phyloP scores from a whole-genome alignment of 1,140 invertebrate genomes.

The Drosophila malerkotliana region DNA sequence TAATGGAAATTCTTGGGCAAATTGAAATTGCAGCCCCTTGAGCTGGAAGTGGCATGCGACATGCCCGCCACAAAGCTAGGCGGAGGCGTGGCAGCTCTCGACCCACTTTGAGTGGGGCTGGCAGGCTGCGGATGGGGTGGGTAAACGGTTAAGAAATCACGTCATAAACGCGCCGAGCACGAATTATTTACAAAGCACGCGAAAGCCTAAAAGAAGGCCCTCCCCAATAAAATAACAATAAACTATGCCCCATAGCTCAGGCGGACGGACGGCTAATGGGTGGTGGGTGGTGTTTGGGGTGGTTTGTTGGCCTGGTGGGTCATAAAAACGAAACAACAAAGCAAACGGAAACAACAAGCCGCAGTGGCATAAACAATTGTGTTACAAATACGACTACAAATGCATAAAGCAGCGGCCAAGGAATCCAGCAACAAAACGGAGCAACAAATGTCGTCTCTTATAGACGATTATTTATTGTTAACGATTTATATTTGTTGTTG shows the following conservation, averaged over 20 bases:
- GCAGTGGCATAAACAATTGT: constrained; percentile 77
- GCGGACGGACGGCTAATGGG: constrained; percentile 8
- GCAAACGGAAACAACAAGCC: constrained; percentile 48
- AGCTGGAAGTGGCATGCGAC: constrained; percentile 36
- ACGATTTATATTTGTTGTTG: constrained; percentile 76
- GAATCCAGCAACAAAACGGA: constrained; percentile 26
- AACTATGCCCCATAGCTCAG: constrained; percentile 67
- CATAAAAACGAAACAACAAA: constrained; percentile 68
- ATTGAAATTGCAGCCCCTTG: constrained; percentile 52
- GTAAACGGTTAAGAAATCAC: constrained; percentile 73
- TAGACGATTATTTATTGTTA: constrained; percentile 81
- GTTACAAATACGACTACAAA: constrained; percentile 81
- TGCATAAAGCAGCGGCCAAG: constrained; percentile 70
- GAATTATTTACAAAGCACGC: constrained; percentile 80
- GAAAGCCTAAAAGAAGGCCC: constrained; percentile 74
- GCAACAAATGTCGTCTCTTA: constrained; percentile 60
- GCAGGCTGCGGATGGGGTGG: neutral
- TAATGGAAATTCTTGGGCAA: constrained; percentile 59
- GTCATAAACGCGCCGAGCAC: constrained; percentile 77
- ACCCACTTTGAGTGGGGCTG: constrained; percentile 8
- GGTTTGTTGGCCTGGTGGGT: constrained; percentile 29
- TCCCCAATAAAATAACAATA: constrained; percentile 80
- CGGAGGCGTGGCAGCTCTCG: constrained; percentile 29
- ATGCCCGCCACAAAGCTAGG: constrained; percentile 6
- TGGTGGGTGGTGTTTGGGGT: constrained; percentile 9